A percentile compares a stretch with the other conserved stretches of the same genome.
Conservation (phyloP, 2,113 vertebrate genomes). For the Lethenteron camtschaticum region DNA sequence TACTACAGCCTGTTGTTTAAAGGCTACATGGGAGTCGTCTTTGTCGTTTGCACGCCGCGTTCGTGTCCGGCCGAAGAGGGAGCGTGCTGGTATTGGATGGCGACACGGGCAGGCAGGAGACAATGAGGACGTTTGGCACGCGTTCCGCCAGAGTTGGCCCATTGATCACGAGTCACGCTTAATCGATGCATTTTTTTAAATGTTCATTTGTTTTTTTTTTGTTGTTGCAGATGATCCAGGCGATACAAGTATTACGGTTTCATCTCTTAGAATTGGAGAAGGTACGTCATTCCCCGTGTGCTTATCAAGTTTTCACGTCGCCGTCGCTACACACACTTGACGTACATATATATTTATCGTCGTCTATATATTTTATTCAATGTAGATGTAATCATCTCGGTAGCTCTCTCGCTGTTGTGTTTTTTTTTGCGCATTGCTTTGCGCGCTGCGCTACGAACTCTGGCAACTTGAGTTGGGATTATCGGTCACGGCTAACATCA, state of each 20-base stretch:
- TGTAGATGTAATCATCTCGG: conserved; percentile 18
- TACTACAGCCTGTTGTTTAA: too few relatives aligned
- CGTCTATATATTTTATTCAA: conserved; percentile 18
- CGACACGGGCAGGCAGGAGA: too few relatives aligned
- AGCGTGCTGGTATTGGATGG: too few relatives aligned
- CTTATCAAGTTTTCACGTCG: conserved; percentile 12
- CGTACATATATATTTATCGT: conserved; percentile 6
- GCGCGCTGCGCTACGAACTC: not conserved
- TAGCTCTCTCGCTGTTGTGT: conserved; percentile 13
- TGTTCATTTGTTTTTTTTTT: conserved; percentile 40
- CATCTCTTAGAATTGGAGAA: conserved; percentile 99
- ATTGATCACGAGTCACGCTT: too few relatives aligned
- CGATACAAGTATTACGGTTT: conserved; percentile 99
- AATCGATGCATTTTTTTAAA: not conserved
- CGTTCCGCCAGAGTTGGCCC: too few relatives aligned
- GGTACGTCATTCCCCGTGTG: conserved; percentile 38
- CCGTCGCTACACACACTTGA: conserved; percentile 13
- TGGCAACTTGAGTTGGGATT: too few relatives aligned
- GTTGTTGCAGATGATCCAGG: conserved; percentile 97
- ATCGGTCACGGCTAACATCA: too few relatives aligned
- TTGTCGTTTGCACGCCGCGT: too few relatives aligned
- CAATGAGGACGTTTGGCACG: too few relatives aligned
- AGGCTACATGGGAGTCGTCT: too few relatives aligned
- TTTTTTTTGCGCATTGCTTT: conserved; percentile 9
- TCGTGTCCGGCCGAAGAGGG: too few relatives aligned